A percentile compares a stretch with the other conserved stretches of the same genome.
Conservation (phyloP, 1,140 invertebrate species). For the Antheraea mylitta region DNA sequence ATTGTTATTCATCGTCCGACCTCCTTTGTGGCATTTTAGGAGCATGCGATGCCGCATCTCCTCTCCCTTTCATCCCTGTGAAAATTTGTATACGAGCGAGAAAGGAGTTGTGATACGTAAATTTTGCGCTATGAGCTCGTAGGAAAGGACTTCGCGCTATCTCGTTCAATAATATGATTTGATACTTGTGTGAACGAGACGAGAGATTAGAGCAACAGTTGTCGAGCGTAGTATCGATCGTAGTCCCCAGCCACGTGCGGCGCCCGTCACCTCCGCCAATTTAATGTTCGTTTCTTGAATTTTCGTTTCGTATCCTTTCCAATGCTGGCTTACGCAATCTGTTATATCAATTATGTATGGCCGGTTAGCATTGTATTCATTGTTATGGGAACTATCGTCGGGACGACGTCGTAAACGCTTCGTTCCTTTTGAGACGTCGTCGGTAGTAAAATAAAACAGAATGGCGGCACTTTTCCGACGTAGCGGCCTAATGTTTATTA, state of each 20-base stretch:
- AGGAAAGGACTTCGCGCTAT: slow-evolving; percentile 45
- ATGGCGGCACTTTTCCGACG: slow-evolving; percentile 21
- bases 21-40: slow-evolving; percentile 68
- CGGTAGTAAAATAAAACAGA: slow-evolving; percentile 44
- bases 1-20: slow-evolving; percentile 74
- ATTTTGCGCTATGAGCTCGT: slow-evolving; percentile 62
- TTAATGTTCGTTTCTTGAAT: slow-evolving; percentile 23
- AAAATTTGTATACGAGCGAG: slow-evolving; percentile 21
- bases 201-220: slow-evolving; percentile 67
- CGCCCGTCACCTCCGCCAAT: slow-evolving; percentile 33
- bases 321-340: slow-evolving; percentile 20
- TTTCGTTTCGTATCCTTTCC: slow-evolving; percentile 22
- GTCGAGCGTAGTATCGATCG: slow-evolving; percentile 67
- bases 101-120: slow-evolving; percentile 45
- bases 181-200: slow-evolving; percentile 36
- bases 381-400: not conserved
- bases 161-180: slow-evolving; percentile 22
- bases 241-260: slow-evolving; percentile 54
- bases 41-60: slow-evolving; percentile 66
- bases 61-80: slow-evolving; percentile 29
- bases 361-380: not conserved
- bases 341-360: not conserved
- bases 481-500: slow-evolving; percentile 2
- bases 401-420: slow-evolving; percentile 42
- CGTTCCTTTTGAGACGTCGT: slow-evolving; percentile 36